phyloP scores from a whole-genome alignment of 2,888 invertebrate genomes.

The Flabesymbios commensalis region DNA sequence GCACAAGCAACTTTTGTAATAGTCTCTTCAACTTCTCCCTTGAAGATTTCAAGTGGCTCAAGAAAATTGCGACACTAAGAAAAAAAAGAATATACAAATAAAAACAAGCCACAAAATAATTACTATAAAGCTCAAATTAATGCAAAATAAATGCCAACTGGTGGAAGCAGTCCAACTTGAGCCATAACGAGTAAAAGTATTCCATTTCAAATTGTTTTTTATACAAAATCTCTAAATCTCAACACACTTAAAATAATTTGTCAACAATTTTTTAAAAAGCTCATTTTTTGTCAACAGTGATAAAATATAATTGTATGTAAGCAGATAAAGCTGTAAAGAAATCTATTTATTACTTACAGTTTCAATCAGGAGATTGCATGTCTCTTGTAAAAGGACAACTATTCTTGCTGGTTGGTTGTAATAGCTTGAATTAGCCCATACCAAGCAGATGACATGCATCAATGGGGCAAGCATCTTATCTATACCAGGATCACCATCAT shows the following conservation, averaged over 20 bases:
- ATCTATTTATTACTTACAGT: conserved; percentile 18
- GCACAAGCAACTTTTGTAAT: conserved; percentile 73
- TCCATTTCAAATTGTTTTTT: too few species aligned
- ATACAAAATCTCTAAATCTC: too few species aligned
- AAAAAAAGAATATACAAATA: conserved; percentile 21
- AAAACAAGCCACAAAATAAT: too few species aligned
- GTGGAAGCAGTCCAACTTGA: too few species aligned
- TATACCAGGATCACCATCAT: conserved; percentile 54
- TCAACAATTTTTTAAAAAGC: not conserved
- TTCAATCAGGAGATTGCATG: conserved; percentile 86
- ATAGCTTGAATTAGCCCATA: conserved; percentile 85
- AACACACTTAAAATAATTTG: too few species aligned
- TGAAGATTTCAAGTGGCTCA: conserved; percentile 89
- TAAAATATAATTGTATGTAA: not conserved
- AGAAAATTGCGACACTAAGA: conserved; percentile 82
- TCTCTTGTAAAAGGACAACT: conserved; percentile 84
- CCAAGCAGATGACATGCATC: conserved; percentile 84
- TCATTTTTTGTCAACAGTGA: not conserved
- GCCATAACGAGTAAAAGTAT: too few species aligned
- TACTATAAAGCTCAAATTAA: too few species aligned
- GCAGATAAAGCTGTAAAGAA: not conserved
- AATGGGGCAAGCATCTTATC: conserved; percentile 78
- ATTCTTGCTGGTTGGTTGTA: conserved; percentile 88
- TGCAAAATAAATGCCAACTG: too few species aligned
- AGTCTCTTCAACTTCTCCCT: conserved; percentile 92